These are phyloP conservation scores for Cyclina sinensis DNA, from an alignment of 1,140 invertebrate genomes.

Conservation along the genomic window DNA sequence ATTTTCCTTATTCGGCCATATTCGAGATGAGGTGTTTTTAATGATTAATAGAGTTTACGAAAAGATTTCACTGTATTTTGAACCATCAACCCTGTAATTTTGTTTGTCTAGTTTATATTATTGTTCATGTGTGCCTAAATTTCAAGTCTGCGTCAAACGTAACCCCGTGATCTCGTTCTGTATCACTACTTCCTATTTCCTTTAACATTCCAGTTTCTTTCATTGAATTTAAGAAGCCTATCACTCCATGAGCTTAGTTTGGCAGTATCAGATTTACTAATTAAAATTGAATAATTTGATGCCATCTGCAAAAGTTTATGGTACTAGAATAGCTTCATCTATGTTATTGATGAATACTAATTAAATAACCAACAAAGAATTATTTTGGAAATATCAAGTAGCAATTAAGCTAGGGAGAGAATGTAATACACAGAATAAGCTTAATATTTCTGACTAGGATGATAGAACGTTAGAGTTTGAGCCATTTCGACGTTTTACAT, in stretches of 20 bases:
- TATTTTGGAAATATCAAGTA: too few relatives aligned
- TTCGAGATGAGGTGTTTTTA: conserved; percentile 4
- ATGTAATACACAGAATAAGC: too few relatives aligned
- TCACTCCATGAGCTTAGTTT: too few relatives aligned
- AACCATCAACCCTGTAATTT: not conserved
- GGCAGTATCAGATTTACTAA: not conserved
- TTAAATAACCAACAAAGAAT: too few relatives aligned
- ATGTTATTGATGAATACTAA: conserved; percentile 40
- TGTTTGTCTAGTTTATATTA: not conserved
- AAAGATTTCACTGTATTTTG: not conserved
- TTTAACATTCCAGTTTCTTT: not conserved
- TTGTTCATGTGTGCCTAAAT: not conserved
- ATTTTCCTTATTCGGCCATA: conserved; percentile 85
- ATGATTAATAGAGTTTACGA: not conserved
- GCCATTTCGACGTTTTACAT: too few relatives aligned
- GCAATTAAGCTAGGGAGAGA: too few relatives aligned
- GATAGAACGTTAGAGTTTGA: too few relatives aligned
- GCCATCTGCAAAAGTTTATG: not conserved
- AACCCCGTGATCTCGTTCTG: not conserved
- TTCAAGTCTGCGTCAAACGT: conserved; percentile 20
- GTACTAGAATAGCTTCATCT: not conserved
- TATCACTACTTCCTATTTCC: not conserved
- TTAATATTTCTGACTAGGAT: too few relatives aligned
- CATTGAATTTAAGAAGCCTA: conserved; percentile 38
- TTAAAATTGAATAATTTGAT: conserved; percentile 5